A percentile compares a stretch with the other conserved stretches of the same genome.
Evolutionary conservation across 1,140 invertebrate genomes (phyloP).

Genomic region (Leguminivora glycinivorella): DNA sequence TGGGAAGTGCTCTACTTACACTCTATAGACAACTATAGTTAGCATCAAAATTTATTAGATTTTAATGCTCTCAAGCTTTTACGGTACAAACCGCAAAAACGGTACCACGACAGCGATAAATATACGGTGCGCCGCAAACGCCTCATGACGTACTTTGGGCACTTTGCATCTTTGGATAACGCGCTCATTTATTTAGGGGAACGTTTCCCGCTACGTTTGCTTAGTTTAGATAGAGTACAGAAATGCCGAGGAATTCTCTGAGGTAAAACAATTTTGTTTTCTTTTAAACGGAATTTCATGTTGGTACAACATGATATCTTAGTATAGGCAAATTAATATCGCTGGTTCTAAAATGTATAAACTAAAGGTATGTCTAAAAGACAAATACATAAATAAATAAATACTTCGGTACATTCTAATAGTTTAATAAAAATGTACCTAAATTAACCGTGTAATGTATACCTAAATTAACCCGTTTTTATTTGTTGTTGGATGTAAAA

Average conservation of each 20-base stretch:
- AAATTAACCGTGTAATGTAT: too few relatives aligned
- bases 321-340: too few relatives aligned
- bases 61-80: constrained; percentile 2
- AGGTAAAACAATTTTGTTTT: neutral
- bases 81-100: constrained; percentile 26
- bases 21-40: neutral
- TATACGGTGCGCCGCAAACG: constrained; percentile 22
- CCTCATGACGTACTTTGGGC: constrained; percentile 21
- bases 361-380: too few relatives aligned
- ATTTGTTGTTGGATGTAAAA: too few relatives aligned
- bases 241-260: neutral
- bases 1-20: neutral
- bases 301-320: too few relatives aligned
- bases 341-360: too few relatives aligned
- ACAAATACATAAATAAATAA: too few relatives aligned
- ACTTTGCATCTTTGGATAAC: constrained; percentile 25
- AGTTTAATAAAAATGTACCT: too few relatives aligned
- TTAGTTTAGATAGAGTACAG: neutral
- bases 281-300: too few relatives aligned
- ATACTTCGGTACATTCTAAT: too few relatives aligned
- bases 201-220: neutral
- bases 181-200: constrained; percentile 23
- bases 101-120: constrained; percentile 25
- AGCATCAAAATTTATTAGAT: constrained; percentile 23
- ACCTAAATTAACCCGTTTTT: too few relatives aligned